Evolutionary conservation across 2,113 vertebrate species (phyloP), one percentile per base, ranked within the genome.

Genomic region (Pelobates fuscus): DNA sequence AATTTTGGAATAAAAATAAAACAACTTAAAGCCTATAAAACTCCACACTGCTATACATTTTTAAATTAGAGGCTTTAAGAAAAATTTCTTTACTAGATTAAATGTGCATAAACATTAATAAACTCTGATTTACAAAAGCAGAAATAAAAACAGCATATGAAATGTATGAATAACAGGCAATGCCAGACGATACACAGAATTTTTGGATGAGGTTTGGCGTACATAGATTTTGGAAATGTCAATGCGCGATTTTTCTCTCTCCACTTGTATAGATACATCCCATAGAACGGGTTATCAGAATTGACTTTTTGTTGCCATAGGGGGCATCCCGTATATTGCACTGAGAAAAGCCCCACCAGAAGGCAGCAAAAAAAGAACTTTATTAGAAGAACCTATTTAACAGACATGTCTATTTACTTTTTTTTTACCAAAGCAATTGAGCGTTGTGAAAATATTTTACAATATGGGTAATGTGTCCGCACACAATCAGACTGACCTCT

Each of bases 41-140:
- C n/a, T 55, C 10, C 71, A 54, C 26, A 49, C 41, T 57, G 29
- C 37, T 65, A 55, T 37, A 66, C 29, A 66, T 21, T 57, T 54
- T 58, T 23, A 68, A 74, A 58, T 74, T 58, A 43, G 63, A 75
- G 71, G 71, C 63, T 75, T 67, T 74, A 73, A 64, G 70, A 37
- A 32, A 64, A 43, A 2, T 10, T 8, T 58, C 52, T 70, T 75
- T 59, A 44, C 62, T 60, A 67, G 54, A 58, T 25, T 59, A 59
- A 75, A 60, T 67, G 24, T 74, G 63, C 71, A 66, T 58, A 24
- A 64, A 74, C 61, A 74, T 65, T 55, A 41, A 52, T 63, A 64
- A 73, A 64, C 60, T 71, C 59, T 26, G 61, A 64, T 73, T 57
- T 65, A 74, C 24, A 74, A 57, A 52, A 46, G 44, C 43, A 67